Base-by-base conservation (phyloP, 2,888 invertebrate species). In the Anorthoa munda region DNA sequence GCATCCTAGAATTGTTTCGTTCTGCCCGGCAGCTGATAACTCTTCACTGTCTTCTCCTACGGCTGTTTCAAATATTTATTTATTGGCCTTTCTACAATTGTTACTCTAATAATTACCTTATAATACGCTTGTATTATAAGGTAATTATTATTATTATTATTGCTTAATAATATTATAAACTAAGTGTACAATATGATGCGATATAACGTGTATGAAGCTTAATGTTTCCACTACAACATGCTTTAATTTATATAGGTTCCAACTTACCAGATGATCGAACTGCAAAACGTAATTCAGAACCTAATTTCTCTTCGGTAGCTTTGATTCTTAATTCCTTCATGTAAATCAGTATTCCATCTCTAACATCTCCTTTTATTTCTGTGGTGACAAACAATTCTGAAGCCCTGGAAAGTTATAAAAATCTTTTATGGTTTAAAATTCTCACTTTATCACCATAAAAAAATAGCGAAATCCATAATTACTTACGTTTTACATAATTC, bases 11-110 rank as follows among this genome's bases (percentile, higher is more conserved):
- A 97, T 97, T 0, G 98, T 98, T 76, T 97, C 97, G 93, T 98
- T 98, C 94, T 99, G 98, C 0, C 98, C 98, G 0, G 98, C 98
- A 5, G 98, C 97, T 0, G 98, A 98, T 17, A 98, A 94, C 65
- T 98, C 98, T 75, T 97, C 97, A 12, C 98, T 97, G 91, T 99
- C 98, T 94, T 99, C 99, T 7, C 98, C 98, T 59, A 98, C 97
- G 18, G 98, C 98, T 90, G 96, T 95, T 61, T 17, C 31, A 72
- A 61, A 75, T 31, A 39, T 39, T 39, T 39, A 39, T 39, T 39
- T 39, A 39, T 39, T 39, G 39, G 39, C 39, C 39, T 39, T 9
- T 39, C 39, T 39, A 39, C 7, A 39, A 39, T 39, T 39, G 39
- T 39, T 39, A 7, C 7, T 7, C 31, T 31, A 31, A 7, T 31